These are phyloP conservation scores for Leucopsar rothschildi DNA, from an alignment of 2,113 vertebrate genomes.

Conservation along the genomic window DNA sequence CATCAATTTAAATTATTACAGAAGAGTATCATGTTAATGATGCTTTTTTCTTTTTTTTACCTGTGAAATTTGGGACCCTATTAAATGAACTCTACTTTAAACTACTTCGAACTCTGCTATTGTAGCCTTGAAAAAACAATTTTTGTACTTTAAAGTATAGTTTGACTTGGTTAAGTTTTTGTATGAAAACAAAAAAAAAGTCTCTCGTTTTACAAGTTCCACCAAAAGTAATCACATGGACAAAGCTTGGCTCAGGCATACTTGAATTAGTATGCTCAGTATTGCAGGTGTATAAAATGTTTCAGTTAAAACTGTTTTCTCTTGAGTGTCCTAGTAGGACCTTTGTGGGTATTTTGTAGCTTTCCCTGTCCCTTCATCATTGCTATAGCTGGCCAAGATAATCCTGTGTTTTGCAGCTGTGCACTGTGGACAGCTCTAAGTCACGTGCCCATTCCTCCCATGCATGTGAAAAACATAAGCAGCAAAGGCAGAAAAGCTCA, in stretches of 20 bases:
- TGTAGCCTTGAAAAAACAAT: background rate
- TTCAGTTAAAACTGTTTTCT: background rate
- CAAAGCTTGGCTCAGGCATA: background rate
- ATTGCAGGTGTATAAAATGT: background rate
- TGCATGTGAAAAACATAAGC: background rate
- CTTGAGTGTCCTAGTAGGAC: background rate
- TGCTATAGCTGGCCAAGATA: background rate
- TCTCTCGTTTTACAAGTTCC: background rate
- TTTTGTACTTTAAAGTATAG: background rate
- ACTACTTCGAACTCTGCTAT: background rate
- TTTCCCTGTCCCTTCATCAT: background rate
- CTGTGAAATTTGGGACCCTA: background rate
- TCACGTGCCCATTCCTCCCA: background rate
- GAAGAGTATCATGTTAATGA: background rate
- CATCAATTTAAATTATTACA: background rate
- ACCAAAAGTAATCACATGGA: background rate
- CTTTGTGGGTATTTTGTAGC: background rate
- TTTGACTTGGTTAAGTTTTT: background rate
- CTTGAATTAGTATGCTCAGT: background rate
- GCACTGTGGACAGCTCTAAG: accelerated
- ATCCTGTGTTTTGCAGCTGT: background rate
- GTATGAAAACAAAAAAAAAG: background rate
- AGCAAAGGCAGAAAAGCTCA: background rate
- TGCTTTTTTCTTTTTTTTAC: background rate
- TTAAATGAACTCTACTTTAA: background rate